Evolutionary conservation across 2,888 invertebrate genomes (phyloP), one percentile per base, ranked within the genome.

Genomic region (Phlogophora meticulosa): DNA sequence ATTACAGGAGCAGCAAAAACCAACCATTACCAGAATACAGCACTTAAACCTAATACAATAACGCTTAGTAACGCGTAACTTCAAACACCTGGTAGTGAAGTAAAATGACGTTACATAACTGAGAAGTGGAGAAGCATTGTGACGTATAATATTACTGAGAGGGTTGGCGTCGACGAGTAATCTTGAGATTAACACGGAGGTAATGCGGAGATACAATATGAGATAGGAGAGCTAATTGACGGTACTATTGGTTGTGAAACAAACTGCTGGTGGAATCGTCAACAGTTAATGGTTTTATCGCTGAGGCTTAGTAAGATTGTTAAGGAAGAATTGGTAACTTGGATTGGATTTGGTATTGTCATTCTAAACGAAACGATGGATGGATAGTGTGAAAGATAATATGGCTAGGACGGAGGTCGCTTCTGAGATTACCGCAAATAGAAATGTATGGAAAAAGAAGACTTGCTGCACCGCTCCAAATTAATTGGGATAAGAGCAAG

Each of bases 111-210:
- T 10, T 40, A 59, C 20, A 52, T 59, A 52, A 59, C 59, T 28
- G 28, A 4, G 28, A 28, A 55, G 45, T 55, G 59, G 63, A 49
- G 24, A 24, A 61, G 15, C 46, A 42, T 67, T 67, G 59, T 71
- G 42, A 57, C 43, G 51, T 56, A n/a, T n/a, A 61, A 72, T 76
- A 53, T 56, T 53, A 64, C 61, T 57, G 67, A 78, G 67, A 71
- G 65, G 72, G 67, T 67, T 78, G 62, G 68, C 59, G 45, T 17
- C 49, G 28, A 28, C 52, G 38, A 58, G 65, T 78, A 79, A 78
- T 78, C 76, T 68, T 45, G 40, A 72, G 76, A 78, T 78, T 78
- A 76, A 72, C 68, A 55, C 40, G 22, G 40, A 53, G 46, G 46
- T 66, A 61, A 64, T 36, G 45, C 58, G 17, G 32, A 66, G 72